A percentile compares a stretch with the other conserved stretches of the same genome.
phyloP scores from a whole-genome alignment of 1,140 invertebrate genomes.

The Pseudomyrmex gracilis region DNA sequence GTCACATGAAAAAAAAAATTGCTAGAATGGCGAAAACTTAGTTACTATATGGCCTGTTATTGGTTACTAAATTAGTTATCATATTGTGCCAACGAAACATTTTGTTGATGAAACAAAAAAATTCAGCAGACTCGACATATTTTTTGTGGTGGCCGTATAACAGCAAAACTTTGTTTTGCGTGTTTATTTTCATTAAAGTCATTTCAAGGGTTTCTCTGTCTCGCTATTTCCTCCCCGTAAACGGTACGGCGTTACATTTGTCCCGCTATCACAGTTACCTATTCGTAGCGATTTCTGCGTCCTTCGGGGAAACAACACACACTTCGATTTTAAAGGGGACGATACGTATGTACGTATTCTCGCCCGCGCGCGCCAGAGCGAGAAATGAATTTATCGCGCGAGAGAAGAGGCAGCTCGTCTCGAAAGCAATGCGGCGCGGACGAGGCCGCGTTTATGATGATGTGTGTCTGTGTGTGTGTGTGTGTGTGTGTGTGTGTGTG shows the following conservation, averaged over 20 bases:
- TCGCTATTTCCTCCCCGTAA: background rate
- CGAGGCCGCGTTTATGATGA: no score
- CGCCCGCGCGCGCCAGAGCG: background rate
- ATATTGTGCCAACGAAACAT: no score
- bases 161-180: no score
- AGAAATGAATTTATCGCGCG: constrained; percentile 55
- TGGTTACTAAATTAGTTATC: no score
- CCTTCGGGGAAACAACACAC: background rate
- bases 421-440: background rate
- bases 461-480: constrained; percentile 15
- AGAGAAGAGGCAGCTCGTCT: constrained; percentile 24
- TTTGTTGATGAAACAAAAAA: no score
- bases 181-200: background rate
- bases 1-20: no score
- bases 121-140: no score
- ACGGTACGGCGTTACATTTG: background rate
- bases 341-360: background rate
- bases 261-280: background rate
- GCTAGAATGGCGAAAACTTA: no score
- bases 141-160: no score
- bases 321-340: constrained; percentile 10
- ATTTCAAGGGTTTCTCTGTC: background rate
- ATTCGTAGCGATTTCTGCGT: constrained; percentile 10
- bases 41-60: no score
- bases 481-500: no score